phyloP scores from a whole-genome alignment of 2,888 invertebrate genomes.

The Tinea trinotella region DNA sequence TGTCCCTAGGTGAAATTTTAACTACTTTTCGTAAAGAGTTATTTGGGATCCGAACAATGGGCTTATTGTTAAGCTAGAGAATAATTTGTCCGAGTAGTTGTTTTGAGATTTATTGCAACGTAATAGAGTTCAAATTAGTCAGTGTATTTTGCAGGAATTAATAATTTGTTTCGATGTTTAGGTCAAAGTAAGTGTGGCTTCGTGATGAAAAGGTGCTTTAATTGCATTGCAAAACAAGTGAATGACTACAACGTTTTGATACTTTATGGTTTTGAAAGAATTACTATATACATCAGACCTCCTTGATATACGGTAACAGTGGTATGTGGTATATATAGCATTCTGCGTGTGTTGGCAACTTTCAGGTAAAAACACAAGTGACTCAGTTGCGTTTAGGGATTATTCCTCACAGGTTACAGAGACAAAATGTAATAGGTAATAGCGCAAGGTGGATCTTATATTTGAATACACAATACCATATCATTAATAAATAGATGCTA shows the following conservation, averaged over 20 bases:
- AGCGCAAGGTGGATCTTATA: too few species aligned
- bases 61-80: neutral
- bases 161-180: neutral
- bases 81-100: neutral
- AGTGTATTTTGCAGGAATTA: neutral
- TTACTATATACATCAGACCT: too few species aligned
- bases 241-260: neutral
- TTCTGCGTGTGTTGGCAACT: too few species aligned
- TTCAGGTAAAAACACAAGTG: too few species aligned
- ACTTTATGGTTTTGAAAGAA: too few species aligned
- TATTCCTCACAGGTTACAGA: too few species aligned
- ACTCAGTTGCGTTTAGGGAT: too few species aligned
- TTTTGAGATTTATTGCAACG: neutral
- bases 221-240: constrained; percentile 3
- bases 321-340: too few species aligned
- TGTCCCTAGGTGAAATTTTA: constrained; percentile 13
- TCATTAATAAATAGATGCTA: too few species aligned
- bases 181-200: neutral
- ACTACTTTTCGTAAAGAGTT: constrained; percentile 11
- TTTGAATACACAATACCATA: too few species aligned
- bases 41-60: neutral
- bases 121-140: neutral
- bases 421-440: too few species aligned
- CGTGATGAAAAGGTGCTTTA: neutral
- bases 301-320: too few species aligned